These are phyloP conservation scores for Dolichomitus sp. DNA, from an alignment of 2,888 invertebrate species.

Conservation along the genomic window DNA sequence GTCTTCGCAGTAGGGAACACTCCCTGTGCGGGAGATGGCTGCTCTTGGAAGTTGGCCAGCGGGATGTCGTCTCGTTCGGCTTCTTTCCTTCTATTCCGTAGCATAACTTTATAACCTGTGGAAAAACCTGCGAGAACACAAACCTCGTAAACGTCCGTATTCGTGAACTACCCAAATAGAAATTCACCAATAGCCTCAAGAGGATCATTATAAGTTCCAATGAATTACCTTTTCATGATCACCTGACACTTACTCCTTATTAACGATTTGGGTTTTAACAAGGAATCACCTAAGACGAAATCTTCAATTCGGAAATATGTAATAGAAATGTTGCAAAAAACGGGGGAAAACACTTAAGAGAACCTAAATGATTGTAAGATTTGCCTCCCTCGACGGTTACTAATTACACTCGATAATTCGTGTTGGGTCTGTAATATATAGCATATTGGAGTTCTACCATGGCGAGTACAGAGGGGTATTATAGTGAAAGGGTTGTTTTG, in stretches of 20 bases:
- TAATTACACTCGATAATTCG: slow-evolving; percentile 60
- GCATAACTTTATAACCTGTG: slow-evolving; percentile 27
- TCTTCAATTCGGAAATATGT: not conserved
- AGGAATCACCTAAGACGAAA: not conserved
- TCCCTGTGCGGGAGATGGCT: slow-evolving; percentile 26
- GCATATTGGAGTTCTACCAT: slow-evolving; percentile 24
- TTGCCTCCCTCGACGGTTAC: slow-evolving; percentile 22
- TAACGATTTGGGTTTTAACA: not conserved
- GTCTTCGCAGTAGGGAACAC: slow-evolving; percentile 55
- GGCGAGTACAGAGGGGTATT: slow-evolving; percentile 29
- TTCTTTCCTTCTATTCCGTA: not conserved
- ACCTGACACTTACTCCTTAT: not conserved
- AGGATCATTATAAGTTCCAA: not conserved
- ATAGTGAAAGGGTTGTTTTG: slow-evolving; percentile 49
- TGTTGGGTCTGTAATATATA: slow-evolving; percentile 50
- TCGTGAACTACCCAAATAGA: not conserved
- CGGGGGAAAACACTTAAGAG: not conserved
- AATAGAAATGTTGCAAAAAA: not conserved
- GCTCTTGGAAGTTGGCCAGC: slow-evolving; percentile 58
- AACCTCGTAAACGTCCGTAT: slow-evolving; percentile 12
- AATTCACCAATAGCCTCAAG: not conserved
- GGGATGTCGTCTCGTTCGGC: slow-evolving; percentile 55
- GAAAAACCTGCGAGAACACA: slow-evolving; percentile 24
- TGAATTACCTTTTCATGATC: not conserved
- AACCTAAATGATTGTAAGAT: slow-evolving; percentile 24